phyloP scores from a whole-genome alignment of 1,140 invertebrate species.

The Apis cerana region DNA sequence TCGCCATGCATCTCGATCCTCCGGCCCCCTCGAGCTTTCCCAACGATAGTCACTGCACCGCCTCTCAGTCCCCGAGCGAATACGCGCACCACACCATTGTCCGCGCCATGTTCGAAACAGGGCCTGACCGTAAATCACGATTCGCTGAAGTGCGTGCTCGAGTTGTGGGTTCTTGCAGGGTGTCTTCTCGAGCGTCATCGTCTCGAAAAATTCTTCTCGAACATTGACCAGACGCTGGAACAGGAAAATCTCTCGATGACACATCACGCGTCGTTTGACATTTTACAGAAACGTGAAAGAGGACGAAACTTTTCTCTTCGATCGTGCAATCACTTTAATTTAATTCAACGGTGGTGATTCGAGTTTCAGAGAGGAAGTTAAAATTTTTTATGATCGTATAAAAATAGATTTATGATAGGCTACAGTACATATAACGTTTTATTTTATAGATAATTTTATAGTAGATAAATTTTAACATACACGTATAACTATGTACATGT shows the following conservation, averaged over 20 bases:
- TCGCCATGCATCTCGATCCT: not conserved
- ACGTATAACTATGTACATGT: too few species aligned
- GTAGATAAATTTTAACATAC: too few species aligned
- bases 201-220: not conserved
- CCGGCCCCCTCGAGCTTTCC: not conserved
- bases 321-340: not conserved
- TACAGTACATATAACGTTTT: too few species aligned
- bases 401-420: too few species aligned
- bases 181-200: too few species aligned
- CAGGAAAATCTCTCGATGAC: not conserved
- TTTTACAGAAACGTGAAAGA: constrained; percentile 22
- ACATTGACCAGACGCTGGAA: not conserved
- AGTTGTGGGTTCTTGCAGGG: not conserved
- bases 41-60: not conserved
- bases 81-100: constrained; percentile 17
- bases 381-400: too few species aligned
- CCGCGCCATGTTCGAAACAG: constrained; percentile 24
- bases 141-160: constrained; percentile 13
- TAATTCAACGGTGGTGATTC: not conserved
- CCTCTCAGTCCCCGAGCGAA: constrained; percentile 7
- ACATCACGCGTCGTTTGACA: not conserved
- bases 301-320: not conserved
- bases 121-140: constrained; percentile 24
- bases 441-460: too few species aligned
- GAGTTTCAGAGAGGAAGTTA: too few species aligned